Percentiles rank a stretch among this genome's conserved stretches.
Evolutionary conservation across 2,113 vertebrate genomes (phyloP).

Genomic region (Mirza zaza): DNA sequence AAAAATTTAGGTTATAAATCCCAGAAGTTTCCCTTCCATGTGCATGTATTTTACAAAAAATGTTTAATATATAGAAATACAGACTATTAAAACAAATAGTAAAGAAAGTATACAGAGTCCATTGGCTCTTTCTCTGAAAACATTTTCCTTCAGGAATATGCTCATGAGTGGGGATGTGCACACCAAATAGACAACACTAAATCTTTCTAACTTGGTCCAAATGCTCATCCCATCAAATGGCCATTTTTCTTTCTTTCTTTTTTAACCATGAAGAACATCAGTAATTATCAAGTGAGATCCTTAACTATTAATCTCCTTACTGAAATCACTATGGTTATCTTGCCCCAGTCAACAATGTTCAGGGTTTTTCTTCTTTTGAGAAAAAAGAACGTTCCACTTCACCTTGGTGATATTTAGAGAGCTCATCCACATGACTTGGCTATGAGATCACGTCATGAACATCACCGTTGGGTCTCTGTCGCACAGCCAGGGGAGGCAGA

Average conservation of each 20-base stretch:
- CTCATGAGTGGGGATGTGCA: not conserved
- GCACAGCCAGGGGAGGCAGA: slow-evolving; percentile 81
- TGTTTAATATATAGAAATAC: slow-evolving; percentile 75
- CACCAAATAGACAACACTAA: slow-evolving; percentile 38
- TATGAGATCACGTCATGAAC: slow-evolving; percentile 83
- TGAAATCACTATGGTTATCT: slow-evolving; percentile 33
- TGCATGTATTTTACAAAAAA: slow-evolving; percentile 76
- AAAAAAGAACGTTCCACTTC: not conserved
- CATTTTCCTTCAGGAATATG: slow-evolving; percentile 71
- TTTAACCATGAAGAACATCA: slow-evolving; percentile 65
- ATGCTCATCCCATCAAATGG: not conserved
- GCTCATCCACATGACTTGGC: not conserved
- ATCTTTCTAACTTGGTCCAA: slow-evolving; percentile 22
- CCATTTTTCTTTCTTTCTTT: not conserved
- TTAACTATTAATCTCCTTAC: not conserved
- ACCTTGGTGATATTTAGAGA: not conserved
- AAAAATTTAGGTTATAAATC: slow-evolving; percentile 78
- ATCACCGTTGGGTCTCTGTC: slow-evolving; percentile 86
- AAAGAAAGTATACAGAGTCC: slow-evolving; percentile 53
- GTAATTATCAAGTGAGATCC: slow-evolving; percentile 31
- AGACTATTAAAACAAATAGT: slow-evolving; percentile 47
- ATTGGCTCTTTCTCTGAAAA: slow-evolving; percentile 46
- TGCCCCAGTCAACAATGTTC: not conserved
- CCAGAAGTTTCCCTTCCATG: slow-evolving; percentile 68
- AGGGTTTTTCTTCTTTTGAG: slow-evolving; percentile 45